Evolutionary conservation across 2,113 vertebrate genomes (phyloP), one percentile per base, ranked within the genome.

Genomic region (Rhinolophus ferrumequinum): DNA sequence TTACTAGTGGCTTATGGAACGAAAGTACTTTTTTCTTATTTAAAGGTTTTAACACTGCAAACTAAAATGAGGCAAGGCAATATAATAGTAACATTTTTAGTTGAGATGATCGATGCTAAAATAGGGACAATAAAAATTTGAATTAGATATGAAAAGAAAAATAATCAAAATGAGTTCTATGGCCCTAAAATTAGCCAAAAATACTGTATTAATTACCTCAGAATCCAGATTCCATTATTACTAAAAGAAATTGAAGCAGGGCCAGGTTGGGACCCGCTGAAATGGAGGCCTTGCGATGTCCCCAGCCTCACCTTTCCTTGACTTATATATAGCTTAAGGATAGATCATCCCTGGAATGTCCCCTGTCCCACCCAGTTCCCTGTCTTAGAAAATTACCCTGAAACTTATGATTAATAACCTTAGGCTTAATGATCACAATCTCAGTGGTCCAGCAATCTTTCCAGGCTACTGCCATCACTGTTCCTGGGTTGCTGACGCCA

Each of bases 1-100:
- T 99, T 99, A 97, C 33, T 66, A 86, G 38, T 5, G 1, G 83
- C 44, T 96, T 90, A 91, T 41, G 21, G 44, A 18, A 91, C n/a
- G 58, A 5, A 93, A 90, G 75, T 38, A 80, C 21, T 28, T 96
- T 83, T 86, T 64, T 35, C 73, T 70, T 83, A 93, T 11, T 80
- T 22, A 96, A 86, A 83, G 21, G 11, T 38, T 88, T 90, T 73
- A 84, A 73, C 35, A 95, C 1, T 88, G 41, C 58, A 91, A 93
- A 94, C 56, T 81, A 80, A 88, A 92, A 94, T 76, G 22, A 47
- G 26, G 21, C 38, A 92, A 96, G 47, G 35, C 19, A 93, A 82
- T 66, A 93, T 47, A 83, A 84, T 69, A 62, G 88, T 15, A 89
- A 52, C 1, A 9, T 62, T 92, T 82, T 97, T 62, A 83, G 19